phyloP scores from a whole-genome alignment of 64 coral and sea anemone genomes.

The Orbicella faveolata region DNA sequence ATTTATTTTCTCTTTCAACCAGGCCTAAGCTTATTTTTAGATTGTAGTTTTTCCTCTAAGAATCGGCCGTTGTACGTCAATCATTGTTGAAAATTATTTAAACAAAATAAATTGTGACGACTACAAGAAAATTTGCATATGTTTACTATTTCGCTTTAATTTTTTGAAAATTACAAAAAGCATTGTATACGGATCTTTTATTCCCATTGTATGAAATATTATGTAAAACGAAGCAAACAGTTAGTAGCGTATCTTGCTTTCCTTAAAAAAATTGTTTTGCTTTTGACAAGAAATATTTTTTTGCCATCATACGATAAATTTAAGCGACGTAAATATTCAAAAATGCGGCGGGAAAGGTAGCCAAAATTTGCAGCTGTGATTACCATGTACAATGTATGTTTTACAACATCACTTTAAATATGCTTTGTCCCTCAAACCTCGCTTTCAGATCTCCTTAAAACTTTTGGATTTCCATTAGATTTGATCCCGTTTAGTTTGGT shows the following conservation, averaged over 20 bases:
- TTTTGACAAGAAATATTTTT: not conserved
- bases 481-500: not conserved
- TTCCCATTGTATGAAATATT: not conserved
- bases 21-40: no score
- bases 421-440: not conserved
- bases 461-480: not conserved
- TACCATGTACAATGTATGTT: not conserved
- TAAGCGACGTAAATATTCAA: not conserved
- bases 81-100: not conserved
- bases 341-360: not conserved
- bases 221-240: no score
- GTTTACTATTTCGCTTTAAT: not conserved
- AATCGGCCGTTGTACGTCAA: no score
- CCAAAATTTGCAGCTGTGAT: slow-evolving; percentile 8
- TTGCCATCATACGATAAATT: not conserved
- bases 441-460: slow-evolving; percentile 22
- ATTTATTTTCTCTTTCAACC: no score
- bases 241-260: not conserved
- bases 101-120: not conserved
- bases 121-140: not conserved
- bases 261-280: not conserved
- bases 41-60: no score
- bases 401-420: not conserved
- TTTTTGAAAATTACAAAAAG: not conserved
- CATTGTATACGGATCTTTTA: not conserved